Conservation (phyloP, 2,888 invertebrate species). For the Trimorus sp. region DNA sequence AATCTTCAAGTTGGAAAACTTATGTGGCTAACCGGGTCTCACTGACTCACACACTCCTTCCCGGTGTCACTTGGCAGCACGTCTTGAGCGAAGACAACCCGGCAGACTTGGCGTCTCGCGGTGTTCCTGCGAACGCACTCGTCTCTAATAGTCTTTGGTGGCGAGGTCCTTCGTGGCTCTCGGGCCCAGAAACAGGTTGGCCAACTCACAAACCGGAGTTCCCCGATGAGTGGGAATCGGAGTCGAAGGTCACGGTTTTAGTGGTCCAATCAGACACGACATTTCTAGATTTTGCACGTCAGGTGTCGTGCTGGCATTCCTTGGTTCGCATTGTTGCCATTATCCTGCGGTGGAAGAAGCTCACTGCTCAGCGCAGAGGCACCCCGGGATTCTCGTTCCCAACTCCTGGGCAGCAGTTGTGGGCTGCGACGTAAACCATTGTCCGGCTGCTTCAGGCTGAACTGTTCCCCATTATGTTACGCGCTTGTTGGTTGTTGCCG, state of each 20-base stretch:
- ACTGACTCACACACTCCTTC: conserved; percentile 30
- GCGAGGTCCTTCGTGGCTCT: neutral
- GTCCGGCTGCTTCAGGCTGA: neutral
- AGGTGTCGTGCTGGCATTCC: too few relatives aligned
- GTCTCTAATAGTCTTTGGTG: neutral
- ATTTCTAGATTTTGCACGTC: neutral
- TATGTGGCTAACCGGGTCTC: conserved; percentile 44
- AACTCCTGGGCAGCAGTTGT: neutral
- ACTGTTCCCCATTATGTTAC: neutral
- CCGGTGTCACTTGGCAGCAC: conserved; percentile 38
- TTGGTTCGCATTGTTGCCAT: too few relatives aligned
- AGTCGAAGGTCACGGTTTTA: too few relatives aligned
- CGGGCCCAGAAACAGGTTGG: neutral
- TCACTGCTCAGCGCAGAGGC: too few relatives aligned
- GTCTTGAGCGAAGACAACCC: conserved; percentile 24
- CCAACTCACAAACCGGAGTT: neutral
- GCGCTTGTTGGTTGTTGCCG: too few relatives aligned
- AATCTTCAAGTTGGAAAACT: conserved; percentile 20
- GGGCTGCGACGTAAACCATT: neutral
- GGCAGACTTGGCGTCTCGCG: conserved; percentile 30
- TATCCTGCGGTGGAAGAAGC: too few relatives aligned
- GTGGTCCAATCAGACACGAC: too few relatives aligned
- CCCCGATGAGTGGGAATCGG: too few relatives aligned
- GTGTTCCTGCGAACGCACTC: neutral
- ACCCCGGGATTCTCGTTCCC: neutral